A percentile compares a stretch with the other conserved stretches of the same genome.
These are phyloP conservation scores for Eunapius fragilis DNA, from an alignment of 37 sponge, comb jelly and placozoan genomes.

Conservation along the genomic window DNA sequence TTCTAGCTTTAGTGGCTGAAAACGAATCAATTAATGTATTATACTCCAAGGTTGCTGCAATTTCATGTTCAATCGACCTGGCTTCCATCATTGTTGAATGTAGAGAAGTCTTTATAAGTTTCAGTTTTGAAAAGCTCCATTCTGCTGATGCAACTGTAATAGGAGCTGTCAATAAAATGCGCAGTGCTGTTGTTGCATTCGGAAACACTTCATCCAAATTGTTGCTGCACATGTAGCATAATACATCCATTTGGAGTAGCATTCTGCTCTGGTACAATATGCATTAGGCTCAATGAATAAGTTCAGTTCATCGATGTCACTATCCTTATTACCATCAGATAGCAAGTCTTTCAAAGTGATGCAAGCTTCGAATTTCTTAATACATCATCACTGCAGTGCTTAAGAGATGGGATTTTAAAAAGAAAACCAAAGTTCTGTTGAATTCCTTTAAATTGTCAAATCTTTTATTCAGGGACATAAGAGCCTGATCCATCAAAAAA, in stretches of 20 bases:
- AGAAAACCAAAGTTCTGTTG: too few relatives aligned
- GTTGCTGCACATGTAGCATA: not conserved
- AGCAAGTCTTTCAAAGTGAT: not conserved
- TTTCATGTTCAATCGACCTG: conserved; percentile 6
- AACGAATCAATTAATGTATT: not conserved
- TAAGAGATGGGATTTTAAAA: not conserved
- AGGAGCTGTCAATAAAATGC: conserved; percentile 24
- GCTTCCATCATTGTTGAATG: conserved; percentile 34
- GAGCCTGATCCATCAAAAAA: too few relatives aligned
- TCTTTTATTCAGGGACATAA: too few relatives aligned
- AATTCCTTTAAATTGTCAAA: too few relatives aligned
- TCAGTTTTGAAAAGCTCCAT: conserved; percentile 18
- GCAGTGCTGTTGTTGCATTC: conserved; percentile 1
- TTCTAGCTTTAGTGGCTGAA: not conserved
- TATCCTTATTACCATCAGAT: not conserved
- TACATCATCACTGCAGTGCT: not conserved
- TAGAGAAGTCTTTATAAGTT: conserved; percentile 25
- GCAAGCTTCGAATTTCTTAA: not conserved
- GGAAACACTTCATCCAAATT: not conserved
- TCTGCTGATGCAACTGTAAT: conserved; percentile 26
- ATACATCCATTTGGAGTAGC: too few relatives aligned
- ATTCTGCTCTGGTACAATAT: too few relatives aligned
- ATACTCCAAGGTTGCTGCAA: not conserved
- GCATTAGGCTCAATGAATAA: not conserved
- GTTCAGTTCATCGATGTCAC: not conserved